A percentile compares a stretch with the other conserved stretches of the same genome.
Evolutionary conservation across 2,113 vertebrate genomes (phyloP).

Genomic region (Tauraco erythrolophus): DNA sequence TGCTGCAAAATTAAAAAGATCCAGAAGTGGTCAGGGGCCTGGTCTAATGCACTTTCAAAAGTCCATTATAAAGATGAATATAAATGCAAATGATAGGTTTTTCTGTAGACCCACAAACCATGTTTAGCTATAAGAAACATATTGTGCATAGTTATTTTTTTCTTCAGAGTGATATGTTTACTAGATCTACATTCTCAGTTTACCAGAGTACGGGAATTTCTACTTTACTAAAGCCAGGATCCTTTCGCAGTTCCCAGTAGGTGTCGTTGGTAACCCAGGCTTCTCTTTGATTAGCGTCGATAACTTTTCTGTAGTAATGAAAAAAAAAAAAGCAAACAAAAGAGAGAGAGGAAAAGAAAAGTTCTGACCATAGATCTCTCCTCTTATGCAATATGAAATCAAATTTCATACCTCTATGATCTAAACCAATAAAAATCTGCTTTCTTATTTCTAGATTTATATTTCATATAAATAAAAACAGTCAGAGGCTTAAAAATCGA

Average conservation of each 20-base stretch:
- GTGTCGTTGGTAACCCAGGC: conserved; percentile 94
- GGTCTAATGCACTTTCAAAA: conserved; percentile 82
- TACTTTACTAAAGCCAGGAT: conserved; percentile 96
- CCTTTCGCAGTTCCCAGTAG: conserved; percentile 97
- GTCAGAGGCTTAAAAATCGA: background rate
- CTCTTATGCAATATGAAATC: background rate
- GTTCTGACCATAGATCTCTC: background rate
- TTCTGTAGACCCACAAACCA: conserved; percentile 79
- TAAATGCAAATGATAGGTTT: conserved; percentile 78
- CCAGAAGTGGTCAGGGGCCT: conserved; percentile 77
- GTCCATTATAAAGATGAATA: conserved; percentile 83
- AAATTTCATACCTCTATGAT: background rate
- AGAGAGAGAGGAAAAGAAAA: background rate
- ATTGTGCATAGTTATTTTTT: conserved; percentile 93
- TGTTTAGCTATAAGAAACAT: conserved; percentile 80
- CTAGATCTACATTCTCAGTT: conserved; percentile 77
- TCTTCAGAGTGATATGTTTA: conserved; percentile 78
- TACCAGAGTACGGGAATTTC: conserved; percentile 93
- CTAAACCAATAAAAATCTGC: background rate
- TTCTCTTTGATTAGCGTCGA: conserved; percentile 93
- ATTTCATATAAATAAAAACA: too few relatives aligned
- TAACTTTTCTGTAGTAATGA: conserved; percentile 86
- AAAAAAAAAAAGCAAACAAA: background rate
- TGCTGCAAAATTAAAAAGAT: conserved; percentile 83
- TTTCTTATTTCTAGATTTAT: background rate